Conservation (phyloP, 2,113 vertebrate genomes). For the Onychorhynchus coronatus region DNA sequence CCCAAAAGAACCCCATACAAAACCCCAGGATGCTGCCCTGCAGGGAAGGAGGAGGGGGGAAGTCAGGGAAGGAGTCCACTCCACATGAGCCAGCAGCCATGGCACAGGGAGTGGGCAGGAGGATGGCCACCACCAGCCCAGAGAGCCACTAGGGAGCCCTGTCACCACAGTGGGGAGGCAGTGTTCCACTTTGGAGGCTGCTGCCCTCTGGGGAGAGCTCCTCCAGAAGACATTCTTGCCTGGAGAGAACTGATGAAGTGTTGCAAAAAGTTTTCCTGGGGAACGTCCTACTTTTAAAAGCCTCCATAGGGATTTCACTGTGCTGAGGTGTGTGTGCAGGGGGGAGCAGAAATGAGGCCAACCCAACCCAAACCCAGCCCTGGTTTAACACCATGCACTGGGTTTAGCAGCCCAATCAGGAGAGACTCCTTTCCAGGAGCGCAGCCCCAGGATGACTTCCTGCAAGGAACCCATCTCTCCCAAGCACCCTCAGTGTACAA, state of each 20-base stretch:
- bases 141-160: background rate
- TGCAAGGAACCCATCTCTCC: background rate
- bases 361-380: background rate
- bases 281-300: constrained; percentile 52
- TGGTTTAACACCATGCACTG: background rate
- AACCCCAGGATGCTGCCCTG: background rate
- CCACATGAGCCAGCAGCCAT: accelerated
- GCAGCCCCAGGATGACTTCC: background rate
- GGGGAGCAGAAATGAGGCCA: background rate
- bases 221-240: background rate
- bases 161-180: accelerated
- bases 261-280: background rate
- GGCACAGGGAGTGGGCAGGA: background rate
- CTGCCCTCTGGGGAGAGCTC: background rate
- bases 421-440: background rate
- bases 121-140: background rate
- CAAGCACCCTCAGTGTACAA: accelerated
- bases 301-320: background rate
- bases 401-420: background rate
- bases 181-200: constrained; percentile 38
- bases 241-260: constrained; percentile 11
- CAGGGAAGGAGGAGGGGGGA: background rate
- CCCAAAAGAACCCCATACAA: background rate
- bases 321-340: background rate
- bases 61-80: background rate